These are phyloP conservation scores for Scaptomyza flava DNA, from an alignment of 2,888 invertebrate genomes.

Conservation along the genomic window DNA sequence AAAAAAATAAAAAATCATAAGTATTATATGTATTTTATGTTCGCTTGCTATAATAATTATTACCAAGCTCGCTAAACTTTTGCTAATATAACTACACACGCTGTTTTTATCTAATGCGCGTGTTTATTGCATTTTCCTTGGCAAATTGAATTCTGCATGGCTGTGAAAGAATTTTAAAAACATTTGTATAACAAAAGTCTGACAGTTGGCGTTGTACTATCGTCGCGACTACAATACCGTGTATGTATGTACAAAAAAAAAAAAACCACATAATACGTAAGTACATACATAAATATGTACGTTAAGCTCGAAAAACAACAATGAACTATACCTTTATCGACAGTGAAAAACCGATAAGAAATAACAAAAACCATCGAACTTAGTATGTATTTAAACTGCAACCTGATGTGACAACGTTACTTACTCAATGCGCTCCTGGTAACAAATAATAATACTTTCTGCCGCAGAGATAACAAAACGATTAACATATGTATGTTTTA, in stretches of 20 bases:
- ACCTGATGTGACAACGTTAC: constrained; percentile 17
- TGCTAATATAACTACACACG: constrained; percentile 1
- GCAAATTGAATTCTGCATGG: constrained; percentile 34
- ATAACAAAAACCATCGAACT: constrained; percentile 14
- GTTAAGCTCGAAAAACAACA: neutral
- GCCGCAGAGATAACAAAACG: constrained; percentile 33
- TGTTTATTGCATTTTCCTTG: constrained; percentile 46
- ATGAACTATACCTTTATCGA: constrained; percentile 38
- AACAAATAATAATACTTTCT: constrained; percentile 27
- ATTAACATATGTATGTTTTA: constrained; percentile 53
- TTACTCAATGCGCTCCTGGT: constrained; percentile 41
- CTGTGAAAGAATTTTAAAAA: constrained; percentile 20
- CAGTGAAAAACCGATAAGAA: constrained; percentile 49
- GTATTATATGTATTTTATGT: neutral
- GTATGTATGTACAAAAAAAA: neutral
- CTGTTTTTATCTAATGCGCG: constrained; percentile 43
- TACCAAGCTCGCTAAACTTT: neutral
- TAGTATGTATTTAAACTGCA: constrained; percentile 30
- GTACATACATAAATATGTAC: neutral
- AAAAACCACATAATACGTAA: constrained; percentile 13
- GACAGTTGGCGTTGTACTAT: constrained; percentile 26
- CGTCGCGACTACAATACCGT: constrained; percentile 3
- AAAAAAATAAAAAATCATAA: neutral
- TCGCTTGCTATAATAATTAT: neutral
- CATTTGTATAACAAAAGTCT: constrained; percentile 8